These are phyloP conservation scores for Morpho achilles DNA, from an alignment of 2,888 invertebrate genomes.

Conservation along the genomic window DNA sequence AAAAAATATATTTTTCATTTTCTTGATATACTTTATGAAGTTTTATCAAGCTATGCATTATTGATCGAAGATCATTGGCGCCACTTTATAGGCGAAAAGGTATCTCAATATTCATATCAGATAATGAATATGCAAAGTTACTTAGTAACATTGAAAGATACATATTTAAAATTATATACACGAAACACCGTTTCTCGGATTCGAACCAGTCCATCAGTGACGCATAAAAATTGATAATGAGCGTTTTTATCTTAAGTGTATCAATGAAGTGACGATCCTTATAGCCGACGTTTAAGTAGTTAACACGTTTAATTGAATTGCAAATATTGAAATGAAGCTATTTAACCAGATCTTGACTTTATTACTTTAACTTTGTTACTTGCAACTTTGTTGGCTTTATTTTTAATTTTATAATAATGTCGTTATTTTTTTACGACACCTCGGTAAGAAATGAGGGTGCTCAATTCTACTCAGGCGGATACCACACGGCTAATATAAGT, in stretches of 20 bases:
- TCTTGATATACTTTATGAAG: slow-evolving; percentile 8
- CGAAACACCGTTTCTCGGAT: slow-evolving; percentile 12
- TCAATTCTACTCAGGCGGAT: too few relatives aligned
- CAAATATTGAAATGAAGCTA: neutral
- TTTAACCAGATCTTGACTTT: too few relatives aligned
- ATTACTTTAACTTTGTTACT: too few relatives aligned
- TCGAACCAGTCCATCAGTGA: slow-evolving; percentile 27
- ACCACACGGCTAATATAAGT: too few relatives aligned
- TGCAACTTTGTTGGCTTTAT: too few relatives aligned
- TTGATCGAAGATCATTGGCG: slow-evolving; percentile 26
- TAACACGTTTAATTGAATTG: slow-evolving; percentile 36
- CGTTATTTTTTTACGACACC: too few relatives aligned
- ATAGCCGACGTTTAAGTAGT: slow-evolving; percentile 30
- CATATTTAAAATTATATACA: slow-evolving; percentile 16
- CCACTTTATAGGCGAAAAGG: slow-evolving; percentile 15
- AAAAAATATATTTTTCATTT: too few relatives aligned
- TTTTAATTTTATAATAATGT: too few relatives aligned
- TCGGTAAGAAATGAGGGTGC: too few relatives aligned
- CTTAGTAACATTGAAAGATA: slow-evolving; percentile 17
- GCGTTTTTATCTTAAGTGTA: slow-evolving; percentile 48
- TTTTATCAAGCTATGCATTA: slow-evolving; percentile 27
- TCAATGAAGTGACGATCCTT: slow-evolving; percentile 53
- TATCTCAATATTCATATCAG: slow-evolving; percentile 17
- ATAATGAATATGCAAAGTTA: slow-evolving; percentile 23
- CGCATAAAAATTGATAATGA: slow-evolving; percentile 26